Evolutionary conservation across 2,888 invertebrate species (phyloP).

Genomic region (Frankliniella fusca): DNA sequence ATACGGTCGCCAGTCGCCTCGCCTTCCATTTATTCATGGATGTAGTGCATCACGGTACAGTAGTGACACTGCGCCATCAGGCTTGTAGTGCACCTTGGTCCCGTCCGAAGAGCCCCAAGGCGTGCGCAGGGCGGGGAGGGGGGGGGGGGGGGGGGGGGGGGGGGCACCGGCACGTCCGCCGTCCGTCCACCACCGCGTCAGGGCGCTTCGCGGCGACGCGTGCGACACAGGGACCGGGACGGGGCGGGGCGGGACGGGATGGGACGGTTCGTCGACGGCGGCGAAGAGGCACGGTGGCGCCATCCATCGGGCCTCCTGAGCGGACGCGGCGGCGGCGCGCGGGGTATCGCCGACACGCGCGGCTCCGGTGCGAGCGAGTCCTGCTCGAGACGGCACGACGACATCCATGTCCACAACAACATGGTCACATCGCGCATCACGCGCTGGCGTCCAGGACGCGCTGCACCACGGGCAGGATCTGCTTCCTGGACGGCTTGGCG

Average conservation of each 20-base stretch:
- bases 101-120: too few relatives aligned
- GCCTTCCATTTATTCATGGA: neutral
- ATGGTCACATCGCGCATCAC: too few relatives aligned
- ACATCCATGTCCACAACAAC: too few relatives aligned
- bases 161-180: too few relatives aligned
- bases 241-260: neutral
- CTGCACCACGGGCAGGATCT: neutral
- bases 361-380: neutral
- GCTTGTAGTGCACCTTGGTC: too few relatives aligned
- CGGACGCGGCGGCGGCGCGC: neutral
- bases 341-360: neutral
- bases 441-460: neutral
- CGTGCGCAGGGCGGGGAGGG: too few relatives aligned
- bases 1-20: neutral
- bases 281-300: neutral
- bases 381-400: too few relatives aligned
- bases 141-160: too few relatives aligned
- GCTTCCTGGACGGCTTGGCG: conserved; percentile 1
- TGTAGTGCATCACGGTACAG: neutral
- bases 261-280: neutral
- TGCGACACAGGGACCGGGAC: neutral
- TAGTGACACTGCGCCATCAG: neutral
- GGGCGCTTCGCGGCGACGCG: neutral
- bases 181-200: too few relatives aligned
- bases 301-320: neutral